Evolutionary conservation across 1,140 invertebrate species (phyloP), one percentile per base, ranked within the genome.

Genomic region (Thaumetopoea pityocampa): DNA sequence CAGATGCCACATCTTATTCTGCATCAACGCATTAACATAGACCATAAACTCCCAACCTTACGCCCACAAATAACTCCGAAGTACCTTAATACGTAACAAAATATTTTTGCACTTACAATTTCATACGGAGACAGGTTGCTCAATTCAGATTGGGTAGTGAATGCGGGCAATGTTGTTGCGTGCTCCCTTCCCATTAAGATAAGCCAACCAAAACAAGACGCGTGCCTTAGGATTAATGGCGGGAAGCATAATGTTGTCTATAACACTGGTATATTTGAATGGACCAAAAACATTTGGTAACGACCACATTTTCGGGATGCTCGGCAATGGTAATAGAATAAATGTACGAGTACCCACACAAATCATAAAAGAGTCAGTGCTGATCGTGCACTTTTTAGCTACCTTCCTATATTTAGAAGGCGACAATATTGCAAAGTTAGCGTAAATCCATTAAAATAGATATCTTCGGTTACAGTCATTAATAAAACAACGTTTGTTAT

Each of bases 121-220:
- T n/a, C n/a, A n/a, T n/a, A n/a, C n/a, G n/a, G n/a, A n/a, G n/a
- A n/a, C 35, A 14, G 9, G 23, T 35, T 24, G 16, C 22, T 48
- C 48, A 51, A 47, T 47, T 14, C 43, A 20, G 18, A 46, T 33
- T 33, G 45, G 26, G 35, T 27, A 26, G 18, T 32, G 18, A 42
- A 48, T 30, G 16, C 22, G 20, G 26, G 32, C 37, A 18, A 24
- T 37, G 46, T 51, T 60, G 56, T 60, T 57, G 58, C 53, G 53
- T 62, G 58, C 51, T 51, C 43, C 49, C 54, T 43, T 47, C 38
- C 46, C 51, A 62, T 62, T 54, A 57, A 62, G 58, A 62, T 62
- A 62, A 62, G 58, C 53, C 45, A 46, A 38, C 41, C 47, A 49
- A 54, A 61, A 55, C 47, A 51, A 57, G 53, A 57, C 28, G 49